Evolutionary conservation across 1,140 invertebrate genomes (phyloP), one percentile per base, ranked within the genome.

Genomic region (Trachymyrmex cornetzi): DNA sequence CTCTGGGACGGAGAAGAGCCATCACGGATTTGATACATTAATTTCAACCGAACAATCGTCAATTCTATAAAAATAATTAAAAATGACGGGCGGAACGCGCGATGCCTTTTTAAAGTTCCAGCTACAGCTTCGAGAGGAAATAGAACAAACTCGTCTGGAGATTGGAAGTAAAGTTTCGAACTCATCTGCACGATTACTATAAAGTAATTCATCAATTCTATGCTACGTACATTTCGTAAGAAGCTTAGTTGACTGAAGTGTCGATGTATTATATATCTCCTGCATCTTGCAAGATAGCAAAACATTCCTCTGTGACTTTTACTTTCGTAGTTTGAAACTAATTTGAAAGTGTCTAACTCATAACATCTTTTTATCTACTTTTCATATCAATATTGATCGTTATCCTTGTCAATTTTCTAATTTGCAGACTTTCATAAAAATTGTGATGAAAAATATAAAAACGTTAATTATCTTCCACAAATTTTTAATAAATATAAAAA

Each of bases 61-160:
- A 7, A 84, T 75, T 84, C 19, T 0, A 64, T 34, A 30, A 63
- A 34, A 50, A 84, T 84, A 75, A 84, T 74, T 84, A 30, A 27
- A 61, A 74, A 22, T 74, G 67, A 74, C 67, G 1, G 19, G 19
- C 22, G 4, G 1, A n/a, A 50, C 2, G n/a, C n/a, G n/a, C n/a
- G n/a, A 48, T 14, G 7, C 24, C 24, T 34, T 16, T 84, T 74
- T 50, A 34, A 57, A 44, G 19, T 12, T 24, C 3, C 11, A 61
- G 14, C 19, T 30, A 12, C 4, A 72, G 16, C 50, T 16, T 57
- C 19, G 22, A 67, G n/a, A 44, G 9, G 11, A 81, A 71, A 59
- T 53, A 14, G 6, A 72, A 16, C 66, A 55, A 16, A 44, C 38
- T 3, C 5, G 14, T 19, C 9, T 44, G 27, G 3, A 38, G 6